phyloP scores from a whole-genome alignment of 2,888 invertebrate genomes.

The Tipula vernalis region DNA sequence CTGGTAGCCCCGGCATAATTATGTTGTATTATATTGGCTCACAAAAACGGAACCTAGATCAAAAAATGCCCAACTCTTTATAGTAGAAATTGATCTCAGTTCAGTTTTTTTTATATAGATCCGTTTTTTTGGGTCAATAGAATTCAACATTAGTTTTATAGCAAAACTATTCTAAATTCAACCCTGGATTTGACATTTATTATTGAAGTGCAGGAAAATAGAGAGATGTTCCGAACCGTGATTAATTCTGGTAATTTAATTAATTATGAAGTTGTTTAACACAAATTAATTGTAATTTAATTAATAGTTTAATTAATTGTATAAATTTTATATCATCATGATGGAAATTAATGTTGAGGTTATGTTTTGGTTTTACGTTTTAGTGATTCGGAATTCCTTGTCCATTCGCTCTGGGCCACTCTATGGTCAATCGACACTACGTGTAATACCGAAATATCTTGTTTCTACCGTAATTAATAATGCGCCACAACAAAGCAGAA shows the following conservation, averaged over 20 bases:
- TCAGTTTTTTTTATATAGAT: no score
- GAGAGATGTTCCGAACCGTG: not conserved
- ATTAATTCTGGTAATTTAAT: not conserved
- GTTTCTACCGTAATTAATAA: not conserved
- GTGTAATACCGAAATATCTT: not conserved
- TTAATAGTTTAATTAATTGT: not conserved
- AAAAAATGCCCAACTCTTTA: no score
- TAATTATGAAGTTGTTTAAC: not conserved
- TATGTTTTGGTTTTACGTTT: not conserved
- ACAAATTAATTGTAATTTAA: not conserved
- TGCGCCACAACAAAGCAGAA: not conserved
- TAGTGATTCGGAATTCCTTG: not conserved
- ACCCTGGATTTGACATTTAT: not conserved
- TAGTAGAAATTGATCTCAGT: no score
- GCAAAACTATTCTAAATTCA: not conserved
- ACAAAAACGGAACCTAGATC: no score
- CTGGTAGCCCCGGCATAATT: no score
- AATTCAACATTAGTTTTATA: not conserved
- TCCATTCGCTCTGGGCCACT: not conserved
- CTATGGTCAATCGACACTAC: not conserved
- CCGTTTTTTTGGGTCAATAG: no score
- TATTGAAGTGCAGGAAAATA: not conserved
- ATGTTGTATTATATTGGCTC: no score
- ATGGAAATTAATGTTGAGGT: not conserved
- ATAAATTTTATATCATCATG: not conserved